Evolutionary conservation across 2,797 vertebrate species (phyloP), one percentile per base, ranked within the genome.

Genomic region (Ctenopoma kingsleyae): DNA sequence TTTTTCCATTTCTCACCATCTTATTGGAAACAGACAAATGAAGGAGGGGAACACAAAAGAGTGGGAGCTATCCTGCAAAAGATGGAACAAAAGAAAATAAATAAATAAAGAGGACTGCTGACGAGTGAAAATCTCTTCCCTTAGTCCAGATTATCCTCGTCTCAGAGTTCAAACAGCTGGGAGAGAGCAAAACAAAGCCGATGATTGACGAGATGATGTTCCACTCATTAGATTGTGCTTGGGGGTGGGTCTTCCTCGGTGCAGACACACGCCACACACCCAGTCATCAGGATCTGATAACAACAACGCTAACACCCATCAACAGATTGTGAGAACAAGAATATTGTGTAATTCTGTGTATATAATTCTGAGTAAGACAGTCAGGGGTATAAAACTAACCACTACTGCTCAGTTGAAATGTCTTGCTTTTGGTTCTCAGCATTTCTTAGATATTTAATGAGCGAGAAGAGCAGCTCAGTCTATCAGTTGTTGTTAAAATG

Each of bases 171-270:
- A 90, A 91, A 88, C 76, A 82, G 83, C 72, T 71, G 70, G 48
- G 70, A 70, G 55, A 55, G 77, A 72, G 61, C 69, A 73, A 86
- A 86, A 92, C 90, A 93, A 92, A 91, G 89, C 71, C 60, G 19
- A 4, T 83, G 87, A 93, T 90, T 91, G 91, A 93, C 71, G 72
- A 82, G 87, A 88, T 54, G 78, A 84, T 83, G 88, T 84, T 90
- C 86, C 90, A 90, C 90, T 93, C 89, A 92, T 91, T 89, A 87
- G 87, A 91, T 83, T 84, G 83, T 64, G 85, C 85, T 89, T 4
- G 50, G 76, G 86, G 86, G 76, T 61, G 81, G 87, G 82, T 84
- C 86, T 90, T 77, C 72, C 67, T 47, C 60, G 63, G 63, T 71
- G 73, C 83, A 88, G 75, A 80, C 81, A 84, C 81, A 83, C 67